A percentile compares a stretch with the other conserved stretches of the same genome.
These are phyloP conservation scores for Cyclophora punctaria DNA, from an alignment of 2,888 invertebrate species.

Conservation along the genomic window DNA sequence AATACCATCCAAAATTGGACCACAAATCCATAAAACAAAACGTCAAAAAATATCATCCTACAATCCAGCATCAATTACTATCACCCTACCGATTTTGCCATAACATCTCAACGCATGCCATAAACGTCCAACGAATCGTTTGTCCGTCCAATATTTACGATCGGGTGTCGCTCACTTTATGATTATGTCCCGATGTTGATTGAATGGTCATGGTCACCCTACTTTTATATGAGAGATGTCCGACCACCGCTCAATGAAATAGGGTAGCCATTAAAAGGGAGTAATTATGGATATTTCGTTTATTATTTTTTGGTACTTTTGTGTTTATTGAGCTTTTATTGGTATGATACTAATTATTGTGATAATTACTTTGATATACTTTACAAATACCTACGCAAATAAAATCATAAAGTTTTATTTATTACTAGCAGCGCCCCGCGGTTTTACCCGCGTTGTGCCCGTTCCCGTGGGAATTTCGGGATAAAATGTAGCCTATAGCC, in stretches of 20 bases:
- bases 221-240: conserved; percentile 15
- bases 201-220: conserved; percentile 65
- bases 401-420: too few relatives aligned
- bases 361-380: too few relatives aligned
- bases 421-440: too few relatives aligned
- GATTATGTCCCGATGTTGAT: conserved; percentile 70
- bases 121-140: conserved; percentile 44
- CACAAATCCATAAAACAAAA: conserved; percentile 12
- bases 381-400: too few relatives aligned
- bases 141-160: conserved; percentile 55
- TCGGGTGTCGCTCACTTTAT: conserved; percentile 57
- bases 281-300: too few relatives aligned
- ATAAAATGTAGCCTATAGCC: too few relatives aligned
- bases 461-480: too few relatives aligned
- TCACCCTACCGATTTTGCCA: conserved; percentile 55
- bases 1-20: conserved; percentile 9
- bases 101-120: conserved; percentile 48
- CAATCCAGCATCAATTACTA: conserved; percentile 52
- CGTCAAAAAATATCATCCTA: conserved; percentile 22
- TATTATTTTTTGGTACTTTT: background rate
- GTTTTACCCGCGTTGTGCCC: too few relatives aligned
- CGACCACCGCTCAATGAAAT: too few relatives aligned
- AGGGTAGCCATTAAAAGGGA: too few relatives aligned
- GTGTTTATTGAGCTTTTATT: too few relatives aligned
- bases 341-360: too few relatives aligned